A percentile compares a stretch with the other conserved stretches of the same genome.
Evolutionary conservation across 2,888 invertebrate genomes (phyloP).

Genomic region (Cheilosia grossa): DNA sequence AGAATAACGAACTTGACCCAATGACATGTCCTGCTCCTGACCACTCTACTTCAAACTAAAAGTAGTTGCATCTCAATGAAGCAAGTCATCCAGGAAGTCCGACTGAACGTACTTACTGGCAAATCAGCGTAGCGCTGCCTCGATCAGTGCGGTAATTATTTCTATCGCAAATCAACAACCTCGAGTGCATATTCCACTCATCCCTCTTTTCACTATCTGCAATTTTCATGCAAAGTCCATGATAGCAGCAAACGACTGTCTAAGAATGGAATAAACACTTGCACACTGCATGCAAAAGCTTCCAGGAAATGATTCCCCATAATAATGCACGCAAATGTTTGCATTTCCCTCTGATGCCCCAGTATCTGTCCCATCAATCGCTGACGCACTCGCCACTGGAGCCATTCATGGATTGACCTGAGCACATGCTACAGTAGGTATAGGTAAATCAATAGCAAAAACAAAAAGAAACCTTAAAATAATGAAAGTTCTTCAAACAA

Average conservation of each 20-base stretch:
- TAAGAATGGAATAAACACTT: slow-evolving; percentile 6
- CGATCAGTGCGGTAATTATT: background rate
- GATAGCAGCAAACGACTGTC: background rate
- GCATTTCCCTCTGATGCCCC: background rate
- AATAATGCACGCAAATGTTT: slow-evolving; percentile 36
- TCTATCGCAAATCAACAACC: background rate
- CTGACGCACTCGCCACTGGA: background rate
- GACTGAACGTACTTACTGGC: too few relatives aligned
- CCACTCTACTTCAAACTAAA: too few relatives aligned
- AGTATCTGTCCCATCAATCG: slow-evolving; percentile 12
- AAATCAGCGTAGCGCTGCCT: too few relatives aligned
- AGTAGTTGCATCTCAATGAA: too few relatives aligned
- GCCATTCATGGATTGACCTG: background rate
- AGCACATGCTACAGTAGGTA: too few relatives aligned
- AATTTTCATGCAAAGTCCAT: background rate
- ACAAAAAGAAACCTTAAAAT: slow-evolving; percentile 5
- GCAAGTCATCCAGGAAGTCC: too few relatives aligned
- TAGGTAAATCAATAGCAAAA: background rate
- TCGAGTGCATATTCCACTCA: background rate
- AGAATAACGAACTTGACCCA: too few relatives aligned
- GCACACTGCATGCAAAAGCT: slow-evolving; percentile 19
- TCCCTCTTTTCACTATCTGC: background rate
- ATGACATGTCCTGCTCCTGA: too few relatives aligned
- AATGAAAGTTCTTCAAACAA: slow-evolving; percentile 44
- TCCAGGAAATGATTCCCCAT: slow-evolving; percentile 39